Base-by-base conservation (phyloP, 2,888 invertebrate species). In the Drosophila hamatofila region DNA sequence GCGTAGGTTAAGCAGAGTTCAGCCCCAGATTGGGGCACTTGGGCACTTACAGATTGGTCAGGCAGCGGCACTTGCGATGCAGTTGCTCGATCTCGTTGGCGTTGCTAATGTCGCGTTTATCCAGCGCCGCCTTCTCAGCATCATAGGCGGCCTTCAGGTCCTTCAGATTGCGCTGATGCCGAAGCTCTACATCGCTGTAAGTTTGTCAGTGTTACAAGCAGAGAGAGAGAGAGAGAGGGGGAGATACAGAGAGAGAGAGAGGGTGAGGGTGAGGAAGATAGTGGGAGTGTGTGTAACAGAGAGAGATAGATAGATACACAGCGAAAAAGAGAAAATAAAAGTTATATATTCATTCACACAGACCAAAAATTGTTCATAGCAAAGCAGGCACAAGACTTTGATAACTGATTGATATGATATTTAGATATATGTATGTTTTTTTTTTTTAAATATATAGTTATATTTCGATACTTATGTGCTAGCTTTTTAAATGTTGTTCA, bases 11-110 rank as follows among this genome's bases (percentile, higher is more conserved):
- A 12, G 48, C 48, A 14, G 27, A 37, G 21, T 21, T 39, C 39
- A 37, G 14, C 6, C 35, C 3, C 14, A 6, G 35, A 16, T 14
- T 33, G 6, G 35, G 14, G n/a, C n/a, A n/a, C 16, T n/a, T 11
- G 12, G 12, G 14, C 51, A 93, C 94, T 94, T 93, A 94, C 94
- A 94, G 88, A 92, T 94, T 94, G 25, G 94, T 94, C 66, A 94
- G 91, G 82, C 94, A 94, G 78, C 93, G 93, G 83, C 94, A 94
- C 82, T 94, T 94, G 74, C 94, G 92, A 82, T 94, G 94, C 75
- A 94, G 90, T 80, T 94, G 94, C 81, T 94, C 94, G 67, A 94
- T 94, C 80, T 94, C 93, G 84, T 94, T 93, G 35, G 93, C 92
- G 82, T 94, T 94, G 85, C 94, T 94, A 54, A 94, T 93, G 75